These are phyloP conservation scores for Melanotaenia duboulayi DNA, from an alignment of 2,113 vertebrate species.

Conservation along the genomic window DNA sequence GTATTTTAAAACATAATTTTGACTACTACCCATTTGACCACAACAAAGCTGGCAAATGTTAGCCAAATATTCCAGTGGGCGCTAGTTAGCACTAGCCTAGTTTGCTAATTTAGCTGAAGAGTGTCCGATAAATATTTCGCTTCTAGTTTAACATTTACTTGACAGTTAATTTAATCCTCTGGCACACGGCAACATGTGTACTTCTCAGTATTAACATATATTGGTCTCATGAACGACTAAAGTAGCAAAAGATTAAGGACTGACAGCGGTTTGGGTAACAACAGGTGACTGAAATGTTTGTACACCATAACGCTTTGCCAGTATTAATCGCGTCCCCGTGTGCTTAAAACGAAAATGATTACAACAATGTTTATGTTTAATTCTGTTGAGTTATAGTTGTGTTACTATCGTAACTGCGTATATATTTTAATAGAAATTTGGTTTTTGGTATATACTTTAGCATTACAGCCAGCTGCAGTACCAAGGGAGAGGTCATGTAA, in stretches of 20 bases:
- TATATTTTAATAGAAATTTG: background rate
- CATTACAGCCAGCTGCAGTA: background rate
- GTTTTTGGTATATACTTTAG: background rate
- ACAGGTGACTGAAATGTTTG: background rate
- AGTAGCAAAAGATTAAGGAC: background rate
- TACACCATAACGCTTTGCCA: background rate
- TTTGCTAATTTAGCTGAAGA: background rate
- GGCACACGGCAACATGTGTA: background rate
- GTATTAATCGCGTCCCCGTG: background rate
- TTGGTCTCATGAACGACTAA: background rate
- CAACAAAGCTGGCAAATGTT: background rate
- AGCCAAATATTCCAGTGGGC: background rate
- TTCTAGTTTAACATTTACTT: background rate
- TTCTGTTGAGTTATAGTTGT: background rate
- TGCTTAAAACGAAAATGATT: background rate
- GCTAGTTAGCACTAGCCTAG: constrained; percentile 52
- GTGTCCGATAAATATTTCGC: background rate
- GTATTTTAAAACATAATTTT: background rate
- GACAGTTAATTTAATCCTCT: background rate
- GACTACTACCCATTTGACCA: background rate
- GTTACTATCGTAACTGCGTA: background rate
- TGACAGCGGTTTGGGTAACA: background rate
- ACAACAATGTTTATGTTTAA: background rate
- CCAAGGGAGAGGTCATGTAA: too few relatives aligned
- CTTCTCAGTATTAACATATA: background rate